Percentiles rank a stretch among this genome's conserved stretches.
These are phyloP conservation scores for Osmoderma eremita DNA, from an alignment of 2,888 invertebrate genomes.

Conservation along the genomic window DNA sequence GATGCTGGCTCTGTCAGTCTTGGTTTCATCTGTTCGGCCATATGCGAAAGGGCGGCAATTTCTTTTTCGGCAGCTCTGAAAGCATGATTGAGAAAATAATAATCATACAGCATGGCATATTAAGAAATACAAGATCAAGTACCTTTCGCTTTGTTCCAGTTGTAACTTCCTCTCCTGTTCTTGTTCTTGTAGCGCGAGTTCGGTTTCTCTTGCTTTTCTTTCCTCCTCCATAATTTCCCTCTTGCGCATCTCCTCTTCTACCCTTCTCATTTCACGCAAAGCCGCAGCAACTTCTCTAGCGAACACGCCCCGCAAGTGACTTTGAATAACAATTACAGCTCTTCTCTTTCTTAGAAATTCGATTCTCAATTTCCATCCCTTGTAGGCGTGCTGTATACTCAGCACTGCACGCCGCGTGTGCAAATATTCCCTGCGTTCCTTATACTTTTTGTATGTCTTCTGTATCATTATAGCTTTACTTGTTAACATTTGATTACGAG, in stretches of 20 bases:
- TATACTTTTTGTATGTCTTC: conserved; percentile 75
- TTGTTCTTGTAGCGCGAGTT: conserved; percentile 62
- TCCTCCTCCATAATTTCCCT: conserved; percentile 80
- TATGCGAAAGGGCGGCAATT: conserved; percentile 76
- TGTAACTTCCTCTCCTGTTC: conserved; percentile 65
- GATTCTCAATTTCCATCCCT: conserved; percentile 86
- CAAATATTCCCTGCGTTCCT: conserved; percentile 73
- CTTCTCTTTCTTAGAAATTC: conserved; percentile 83
- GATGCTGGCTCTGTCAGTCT: conserved; percentile 66
- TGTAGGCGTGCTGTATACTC: conserved; percentile 84
- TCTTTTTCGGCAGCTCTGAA: conserved; percentile 75
- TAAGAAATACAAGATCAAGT: conserved; percentile 48
- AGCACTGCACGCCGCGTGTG: conserved; percentile 75
- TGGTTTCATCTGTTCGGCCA: conserved; percentile 77
- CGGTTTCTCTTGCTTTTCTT: conserved; percentile 69
- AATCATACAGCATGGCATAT: background rate
- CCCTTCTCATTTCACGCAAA: conserved; percentile 84
- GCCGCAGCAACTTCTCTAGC: conserved; percentile 90
- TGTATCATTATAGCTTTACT: conserved; percentile 80
- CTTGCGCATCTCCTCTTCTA: conserved; percentile 86
- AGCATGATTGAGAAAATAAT: no score
- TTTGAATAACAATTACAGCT: conserved; percentile 86
- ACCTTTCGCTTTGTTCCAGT: conserved; percentile 74
- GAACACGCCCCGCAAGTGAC: conserved; percentile 88
- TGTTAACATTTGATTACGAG: conserved; percentile 75